phyloP scores from a whole-genome alignment of 2,113 vertebrate genomes.

The Columba livia region DNA sequence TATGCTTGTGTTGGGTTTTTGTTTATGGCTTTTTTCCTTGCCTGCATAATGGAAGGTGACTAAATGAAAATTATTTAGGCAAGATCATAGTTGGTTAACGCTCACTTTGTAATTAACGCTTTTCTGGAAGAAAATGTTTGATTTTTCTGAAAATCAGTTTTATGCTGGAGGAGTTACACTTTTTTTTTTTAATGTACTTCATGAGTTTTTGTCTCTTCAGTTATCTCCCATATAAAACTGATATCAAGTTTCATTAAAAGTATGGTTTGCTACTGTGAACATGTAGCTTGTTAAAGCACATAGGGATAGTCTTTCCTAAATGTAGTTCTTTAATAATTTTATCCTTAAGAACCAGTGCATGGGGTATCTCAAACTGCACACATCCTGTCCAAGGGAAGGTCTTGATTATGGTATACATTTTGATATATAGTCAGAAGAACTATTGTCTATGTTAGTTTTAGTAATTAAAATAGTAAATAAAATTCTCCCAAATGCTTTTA shows the following conservation, averaged over 20 bases:
- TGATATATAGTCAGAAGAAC: background rate
- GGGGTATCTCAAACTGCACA: background rate
- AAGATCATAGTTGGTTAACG: background rate
- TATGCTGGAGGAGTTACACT: background rate
- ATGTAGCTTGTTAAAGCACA: background rate
- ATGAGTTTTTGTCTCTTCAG: background rate
- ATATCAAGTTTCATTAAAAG: background rate
- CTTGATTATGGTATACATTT: background rate
- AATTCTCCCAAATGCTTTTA: background rate
- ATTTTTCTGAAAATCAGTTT: background rate
- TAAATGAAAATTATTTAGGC: background rate
- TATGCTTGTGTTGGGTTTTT: background rate
- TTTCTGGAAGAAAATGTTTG: background rate
- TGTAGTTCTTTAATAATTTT: background rate
- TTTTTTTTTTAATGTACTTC: background rate
- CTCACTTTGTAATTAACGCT: background rate
- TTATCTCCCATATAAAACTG: background rate
- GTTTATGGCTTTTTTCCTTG: background rate
- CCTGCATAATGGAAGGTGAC: fast-evolving
- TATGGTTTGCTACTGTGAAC: background rate
- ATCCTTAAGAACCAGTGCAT: background rate
- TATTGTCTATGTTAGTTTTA: background rate
- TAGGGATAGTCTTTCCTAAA: background rate
- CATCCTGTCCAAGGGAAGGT: background rate
- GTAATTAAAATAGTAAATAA: background rate